Conservation (phyloP, 2,888 invertebrate species). For the Athrips mouffetella region DNA sequence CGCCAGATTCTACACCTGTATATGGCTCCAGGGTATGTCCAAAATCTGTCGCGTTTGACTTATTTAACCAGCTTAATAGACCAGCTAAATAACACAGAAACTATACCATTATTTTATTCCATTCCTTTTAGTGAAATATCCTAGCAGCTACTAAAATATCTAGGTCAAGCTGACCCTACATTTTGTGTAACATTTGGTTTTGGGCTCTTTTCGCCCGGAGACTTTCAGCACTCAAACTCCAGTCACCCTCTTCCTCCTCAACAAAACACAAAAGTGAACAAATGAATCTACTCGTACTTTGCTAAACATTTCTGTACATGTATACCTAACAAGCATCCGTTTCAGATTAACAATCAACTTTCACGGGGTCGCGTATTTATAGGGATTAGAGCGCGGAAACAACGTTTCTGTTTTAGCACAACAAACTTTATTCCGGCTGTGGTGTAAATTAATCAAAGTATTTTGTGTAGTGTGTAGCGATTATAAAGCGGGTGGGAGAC, state of each 20-base stretch:
- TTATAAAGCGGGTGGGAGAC: conserved; percentile 56
- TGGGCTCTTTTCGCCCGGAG: neutral
- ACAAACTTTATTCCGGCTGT: conserved; percentile 64
- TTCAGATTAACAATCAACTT: conserved; percentile 62
- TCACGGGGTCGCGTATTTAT: conserved; percentile 46
- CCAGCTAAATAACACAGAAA: neutral
- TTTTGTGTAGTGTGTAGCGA: conserved; percentile 55
- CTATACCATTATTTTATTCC: neutral
- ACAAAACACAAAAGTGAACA: conserved; percentile 28
- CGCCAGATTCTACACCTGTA: conserved; percentile 15
- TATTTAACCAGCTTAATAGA: neutral
- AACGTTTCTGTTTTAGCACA: conserved; percentile 63
- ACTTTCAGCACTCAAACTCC: conserved; percentile 29
- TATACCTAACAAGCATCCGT: conserved; percentile 46
- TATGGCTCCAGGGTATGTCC: neutral
- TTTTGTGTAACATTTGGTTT: neutral
- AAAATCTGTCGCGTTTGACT: conserved; percentile 3
- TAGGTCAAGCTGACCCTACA: neutral
- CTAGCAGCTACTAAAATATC: neutral
- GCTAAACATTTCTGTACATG: conserved; percentile 33
- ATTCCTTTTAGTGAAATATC: neutral
- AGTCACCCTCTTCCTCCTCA: conserved; percentile 41
- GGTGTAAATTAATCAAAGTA: conserved; percentile 73
- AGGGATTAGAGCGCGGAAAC: conserved; percentile 58
- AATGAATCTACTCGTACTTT: conserved; percentile 29